Conservation (phyloP, 2,113 vertebrate species). For the Oryzias melastigma region DNA sequence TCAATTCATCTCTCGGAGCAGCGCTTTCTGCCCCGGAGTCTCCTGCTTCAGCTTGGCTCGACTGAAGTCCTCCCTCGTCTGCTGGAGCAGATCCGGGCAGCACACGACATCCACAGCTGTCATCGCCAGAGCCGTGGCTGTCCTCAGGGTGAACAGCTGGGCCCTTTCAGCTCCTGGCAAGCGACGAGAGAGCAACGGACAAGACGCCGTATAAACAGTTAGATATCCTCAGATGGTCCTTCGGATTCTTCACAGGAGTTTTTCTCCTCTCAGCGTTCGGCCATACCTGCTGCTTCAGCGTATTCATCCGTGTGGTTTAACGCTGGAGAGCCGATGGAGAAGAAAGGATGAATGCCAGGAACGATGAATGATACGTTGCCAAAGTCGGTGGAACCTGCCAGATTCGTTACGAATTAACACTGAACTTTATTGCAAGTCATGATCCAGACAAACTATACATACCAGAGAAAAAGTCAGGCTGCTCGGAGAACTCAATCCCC, state of each 20-base stretch:
- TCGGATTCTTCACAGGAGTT: not conserved
- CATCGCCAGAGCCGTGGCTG: conserved; percentile 86
- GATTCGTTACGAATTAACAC: conserved; percentile 27
- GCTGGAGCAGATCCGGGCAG: conserved; percentile 79
- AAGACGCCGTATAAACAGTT: conserved; percentile 5
- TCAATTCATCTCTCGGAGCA: not conserved
- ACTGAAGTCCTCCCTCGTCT: conserved; percentile 81
- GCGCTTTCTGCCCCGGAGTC: not conserved
- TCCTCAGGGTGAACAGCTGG: conserved; percentile 84
- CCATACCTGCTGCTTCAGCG: conserved; percentile 82
- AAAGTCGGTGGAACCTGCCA: conserved; percentile 87
- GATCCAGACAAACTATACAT: not conserved
- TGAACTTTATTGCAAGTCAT: conserved; percentile 5
- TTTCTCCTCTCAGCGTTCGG: not conserved
- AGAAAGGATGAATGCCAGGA: conserved; percentile 87
- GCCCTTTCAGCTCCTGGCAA: conserved; percentile 82
- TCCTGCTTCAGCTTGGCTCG: conserved; percentile 72
- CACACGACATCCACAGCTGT: conserved; percentile 86
- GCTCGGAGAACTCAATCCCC: conserved; percentile 80
- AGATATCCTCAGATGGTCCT: not conserved
- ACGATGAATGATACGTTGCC: conserved; percentile 85
- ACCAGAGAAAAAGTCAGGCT: conserved; percentile 78
- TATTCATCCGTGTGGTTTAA: conserved; percentile 88
- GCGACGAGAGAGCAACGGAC: conserved; percentile 3
- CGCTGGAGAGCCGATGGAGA: conserved; percentile 83